Base-by-base conservation (phyloP, 2,797 vertebrate species). In the Argyrosomus regius region DNA sequence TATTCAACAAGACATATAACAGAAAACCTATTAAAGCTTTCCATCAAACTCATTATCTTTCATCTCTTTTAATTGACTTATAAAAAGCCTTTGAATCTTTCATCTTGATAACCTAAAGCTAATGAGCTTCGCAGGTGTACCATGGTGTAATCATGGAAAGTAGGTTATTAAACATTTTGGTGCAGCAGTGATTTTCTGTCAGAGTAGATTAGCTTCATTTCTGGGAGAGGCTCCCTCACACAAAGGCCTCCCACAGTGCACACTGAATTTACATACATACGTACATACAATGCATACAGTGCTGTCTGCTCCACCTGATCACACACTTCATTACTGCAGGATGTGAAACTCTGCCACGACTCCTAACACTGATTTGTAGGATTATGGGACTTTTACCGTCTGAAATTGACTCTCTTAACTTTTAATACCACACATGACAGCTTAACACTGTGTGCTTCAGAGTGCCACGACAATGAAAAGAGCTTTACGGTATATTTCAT, bases 71-170 rank as follows among this genome's bases (percentile, higher is more conserved):
- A 84, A 84, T 78, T 83, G 71, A 72, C 68, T 75, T 80, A 61
- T 75, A 74, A 78, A 79, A 80, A 81, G 60, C 39, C 46, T 26
- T 31, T 50, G 68, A 57, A 77, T 63, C 66, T 67, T 73, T 83
- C 64, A 79, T 85, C 72, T 77, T 17, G 56, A 83, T 88, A 78
- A 74, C 78, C 63, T 69, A 24, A 24, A 80, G 71, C 82, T 86
- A 87, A 85, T 81, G 82, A 87, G 82, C 65, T 79, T 81, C 79
- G 75, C 86, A 85, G 81, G 85, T 87, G 78, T 72, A 70, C 70
- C 49, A 35, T 41, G 49, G 58, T 77, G 65, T 80, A 86, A 83
- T 87, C 80, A 77, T 41, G 31, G 31, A 69, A 80, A 80, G 78
- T 74, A 75, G 65, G 73, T 85, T 85, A 81, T 82, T 85, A 77